Evolutionary conservation across 2,888 invertebrate species (phyloP), one percentile per base, ranked within the genome.

Genomic region (Prosopocoilus inquinatus): DNA sequence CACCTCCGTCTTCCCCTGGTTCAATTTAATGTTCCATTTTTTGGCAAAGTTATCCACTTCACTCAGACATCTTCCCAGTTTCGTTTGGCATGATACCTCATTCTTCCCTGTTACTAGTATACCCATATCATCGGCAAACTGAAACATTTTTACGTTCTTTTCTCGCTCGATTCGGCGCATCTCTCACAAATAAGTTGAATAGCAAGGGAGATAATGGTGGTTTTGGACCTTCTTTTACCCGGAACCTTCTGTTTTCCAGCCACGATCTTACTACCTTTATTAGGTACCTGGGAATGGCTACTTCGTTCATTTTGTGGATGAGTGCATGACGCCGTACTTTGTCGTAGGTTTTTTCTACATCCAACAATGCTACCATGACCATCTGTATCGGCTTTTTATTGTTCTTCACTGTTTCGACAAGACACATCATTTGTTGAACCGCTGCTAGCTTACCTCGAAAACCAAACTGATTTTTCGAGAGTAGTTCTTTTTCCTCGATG

Each of bases 391-490:
- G 15, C 28, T 49, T 49, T 28, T 28, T 36, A 3, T 38, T 20
- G 2, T 20, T 20, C 20, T 3, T 20, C 3, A 20, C 20, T 2
- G 20, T 5, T 50, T 50, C 50, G 1, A 33, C 34, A 7, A 50
- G 39, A 7, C 50, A 4, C 2, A 50, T n/a, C 1, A 36, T 3
- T 12, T 50, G 50, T 39, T 39, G 43, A 1, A 28, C 41, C 2
- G 50, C 13, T 9, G 43, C 28, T 13, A 67, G 67, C 9, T 55
- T 49, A 33, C 43, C 48, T 16, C 67, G 36, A 56, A 70, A 71
- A 5, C 68, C 67, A 50, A 65, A 66, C 56, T 70, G 69, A 11
- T 65, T 52, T 1, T 48, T 15, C 13, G 55, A 59, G 2, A 20
- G 20, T 20, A 20, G 2, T 3, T 20, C 20, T 3, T 58, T 53